A percentile compares a stretch with the other conserved stretches of the same genome.
phyloP scores from a whole-genome alignment of 1,140 invertebrate genomes.

The Drosophila pseudoananassae region DNA sequence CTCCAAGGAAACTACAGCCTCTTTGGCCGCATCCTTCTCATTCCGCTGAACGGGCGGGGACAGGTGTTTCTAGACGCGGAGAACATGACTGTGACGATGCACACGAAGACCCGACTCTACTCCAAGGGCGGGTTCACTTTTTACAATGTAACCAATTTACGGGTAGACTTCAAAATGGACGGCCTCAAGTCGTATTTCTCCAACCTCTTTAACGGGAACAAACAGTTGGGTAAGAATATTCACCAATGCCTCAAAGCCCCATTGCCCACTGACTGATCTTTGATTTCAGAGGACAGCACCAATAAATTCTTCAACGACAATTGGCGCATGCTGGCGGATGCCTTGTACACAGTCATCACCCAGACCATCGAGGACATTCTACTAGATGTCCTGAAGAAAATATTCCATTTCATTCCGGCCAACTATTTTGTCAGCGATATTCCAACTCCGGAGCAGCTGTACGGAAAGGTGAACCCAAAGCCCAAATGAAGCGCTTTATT shows the following conservation, averaged over 20 bases:
- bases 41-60: constrained; percentile 88
- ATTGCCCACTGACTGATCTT: neutral
- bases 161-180: constrained; percentile 78
- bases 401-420: constrained; percentile 88
- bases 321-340: constrained; percentile 88
- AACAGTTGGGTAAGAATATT: constrained; percentile 66
- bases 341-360: constrained; percentile 87
- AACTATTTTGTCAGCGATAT: constrained; percentile 88
- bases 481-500: constrained; percentile 23
- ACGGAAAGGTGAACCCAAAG: constrained; percentile 58
- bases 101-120: constrained; percentile 87
- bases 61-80: constrained; percentile 88
- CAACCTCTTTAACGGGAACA: constrained; percentile 80
- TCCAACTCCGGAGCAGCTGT: constrained; percentile 76
- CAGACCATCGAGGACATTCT: constrained; percentile 89
- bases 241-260: neutral
- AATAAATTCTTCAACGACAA: constrained; percentile 89
- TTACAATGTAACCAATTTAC: constrained; percentile 86
- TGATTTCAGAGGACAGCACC: constrained; percentile 87
- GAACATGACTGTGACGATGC: constrained; percentile 86
- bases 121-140: constrained; percentile 87
- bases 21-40: constrained; percentile 88
- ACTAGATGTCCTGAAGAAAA: constrained; percentile 86
- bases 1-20: constrained; percentile 89
- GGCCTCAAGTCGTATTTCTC: constrained; percentile 77